phyloP scores from a whole-genome alignment of 2,888 invertebrate genomes.

The Rhogogaster chlorosoma region DNA sequence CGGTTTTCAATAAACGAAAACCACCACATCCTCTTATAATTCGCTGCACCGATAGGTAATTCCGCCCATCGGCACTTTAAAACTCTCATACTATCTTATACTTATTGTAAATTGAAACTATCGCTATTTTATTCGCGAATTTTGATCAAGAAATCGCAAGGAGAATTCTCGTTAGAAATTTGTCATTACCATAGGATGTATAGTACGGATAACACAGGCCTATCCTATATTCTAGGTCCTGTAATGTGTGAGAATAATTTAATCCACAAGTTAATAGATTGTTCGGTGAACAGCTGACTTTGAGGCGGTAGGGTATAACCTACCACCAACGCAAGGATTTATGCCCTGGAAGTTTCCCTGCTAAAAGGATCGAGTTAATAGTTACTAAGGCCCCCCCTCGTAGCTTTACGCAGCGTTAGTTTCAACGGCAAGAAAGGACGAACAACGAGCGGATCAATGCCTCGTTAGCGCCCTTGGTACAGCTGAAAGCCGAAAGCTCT shows the following conservation, averaged over 20 bases:
- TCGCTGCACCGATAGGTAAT: not conserved
- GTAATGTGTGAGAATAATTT: not conserved
- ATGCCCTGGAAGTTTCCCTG: not conserved
- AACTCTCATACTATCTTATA: not conserved
- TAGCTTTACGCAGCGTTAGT: constrained; percentile 34
- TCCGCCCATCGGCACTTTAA: not conserved
- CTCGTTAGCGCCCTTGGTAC: not conserved
- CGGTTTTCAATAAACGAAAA: not conserved
- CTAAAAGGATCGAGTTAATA: constrained; percentile 43
- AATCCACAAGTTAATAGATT: constrained; percentile 7
- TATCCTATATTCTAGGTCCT: not conserved
- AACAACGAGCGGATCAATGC: constrained; percentile 25
- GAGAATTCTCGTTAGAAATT: not conserved
- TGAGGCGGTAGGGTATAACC: not conserved
- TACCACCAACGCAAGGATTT: not conserved
- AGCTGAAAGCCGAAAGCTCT: not conserved
- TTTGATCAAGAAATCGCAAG: too few species aligned
- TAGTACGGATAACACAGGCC: too few species aligned
- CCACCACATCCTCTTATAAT: not conserved
- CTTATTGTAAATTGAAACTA: not conserved
- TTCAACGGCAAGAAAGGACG: constrained; percentile 14
- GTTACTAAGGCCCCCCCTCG: constrained; percentile 5
- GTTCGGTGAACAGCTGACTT: constrained; percentile 5
- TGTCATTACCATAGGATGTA: too few species aligned
- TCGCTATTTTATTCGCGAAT: not conserved